phyloP scores from a whole-genome alignment of 2,888 invertebrate species.

The Brachynemurus nebulosus region DNA sequence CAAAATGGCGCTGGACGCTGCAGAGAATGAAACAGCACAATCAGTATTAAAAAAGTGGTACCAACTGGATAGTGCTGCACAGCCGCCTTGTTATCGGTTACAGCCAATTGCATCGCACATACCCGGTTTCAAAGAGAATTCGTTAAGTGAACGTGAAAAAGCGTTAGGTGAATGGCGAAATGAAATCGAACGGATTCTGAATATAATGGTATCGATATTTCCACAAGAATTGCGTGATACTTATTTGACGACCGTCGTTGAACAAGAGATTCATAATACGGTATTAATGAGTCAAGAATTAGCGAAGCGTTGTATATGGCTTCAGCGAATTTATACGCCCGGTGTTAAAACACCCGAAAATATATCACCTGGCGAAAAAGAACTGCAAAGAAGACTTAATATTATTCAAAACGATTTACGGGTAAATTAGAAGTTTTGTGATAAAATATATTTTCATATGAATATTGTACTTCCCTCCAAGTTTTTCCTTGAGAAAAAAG shows the following conservation, averaged over 20 bases:
- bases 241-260: constrained; percentile 66
- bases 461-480: too few species aligned
- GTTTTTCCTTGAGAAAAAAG: too few species aligned
- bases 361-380: constrained; percentile 40
- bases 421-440: too few species aligned
- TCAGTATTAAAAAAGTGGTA: constrained; percentile 55
- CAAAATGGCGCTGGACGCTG: constrained; percentile 54
- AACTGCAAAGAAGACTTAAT: constrained; percentile 52
- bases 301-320: constrained; percentile 67
- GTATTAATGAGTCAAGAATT: constrained; percentile 67
- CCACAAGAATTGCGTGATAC: constrained; percentile 65
- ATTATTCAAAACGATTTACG: constrained; percentile 59
- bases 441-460: too few species aligned
- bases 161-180: constrained; percentile 39
- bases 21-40: constrained; percentile 45
- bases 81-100: constrained; percentile 63
- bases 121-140: constrained; percentile 35
- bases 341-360: constrained; percentile 42
- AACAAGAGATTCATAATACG: constrained; percentile 73
- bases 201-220: constrained; percentile 53
- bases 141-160: constrained; percentile 33
- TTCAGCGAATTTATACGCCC: constrained; percentile 45
- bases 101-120: constrained; percentile 42
- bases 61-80: constrained; percentile 52
- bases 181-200: constrained; percentile 47